phyloP scores from a whole-genome alignment of 2,797 vertebrate species.

The Ptychadena robeensis region DNA sequence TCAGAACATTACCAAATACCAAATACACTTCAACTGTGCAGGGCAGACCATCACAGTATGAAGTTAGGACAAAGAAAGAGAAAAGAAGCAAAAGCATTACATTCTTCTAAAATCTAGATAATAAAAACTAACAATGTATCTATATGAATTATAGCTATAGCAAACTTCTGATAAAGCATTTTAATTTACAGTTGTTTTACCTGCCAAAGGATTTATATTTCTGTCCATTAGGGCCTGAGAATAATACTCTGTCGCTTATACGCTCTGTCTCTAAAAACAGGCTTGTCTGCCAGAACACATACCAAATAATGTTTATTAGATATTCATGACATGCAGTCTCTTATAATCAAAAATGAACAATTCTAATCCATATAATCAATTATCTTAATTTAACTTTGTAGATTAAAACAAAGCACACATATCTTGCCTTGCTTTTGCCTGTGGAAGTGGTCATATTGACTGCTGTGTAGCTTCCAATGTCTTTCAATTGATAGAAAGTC shows the following conservation, averaged over 20 bases:
- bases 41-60: slow-evolving; percentile 18
- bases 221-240: not conserved
- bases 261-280: not conserved
- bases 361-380: too few species aligned
- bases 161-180: not conserved
- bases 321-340: too few species aligned
- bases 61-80: slow-evolving; percentile 16
- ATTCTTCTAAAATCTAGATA: slow-evolving; percentile 7
- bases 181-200: not conserved
- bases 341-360: too few species aligned
- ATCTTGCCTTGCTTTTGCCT: too few species aligned
- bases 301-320: too few species aligned
- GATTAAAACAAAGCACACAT: too few species aligned
- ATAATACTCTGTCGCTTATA: too few species aligned
- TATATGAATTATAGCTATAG: not conserved
- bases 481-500: too few species aligned
- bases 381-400: too few species aligned
- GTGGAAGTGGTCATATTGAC: too few species aligned
- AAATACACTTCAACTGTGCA: slow-evolving; percentile 18
- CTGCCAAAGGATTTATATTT: not conserved
- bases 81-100: slow-evolving; percentile 38
- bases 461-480: too few species aligned
- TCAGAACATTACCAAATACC: slow-evolving; percentile 14
- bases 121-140: slow-evolving; percentile 24
- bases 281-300: too few species aligned